Evolutionary conservation across 2,888 invertebrate species (phyloP).

Genomic region (Eulithis prunata): DNA sequence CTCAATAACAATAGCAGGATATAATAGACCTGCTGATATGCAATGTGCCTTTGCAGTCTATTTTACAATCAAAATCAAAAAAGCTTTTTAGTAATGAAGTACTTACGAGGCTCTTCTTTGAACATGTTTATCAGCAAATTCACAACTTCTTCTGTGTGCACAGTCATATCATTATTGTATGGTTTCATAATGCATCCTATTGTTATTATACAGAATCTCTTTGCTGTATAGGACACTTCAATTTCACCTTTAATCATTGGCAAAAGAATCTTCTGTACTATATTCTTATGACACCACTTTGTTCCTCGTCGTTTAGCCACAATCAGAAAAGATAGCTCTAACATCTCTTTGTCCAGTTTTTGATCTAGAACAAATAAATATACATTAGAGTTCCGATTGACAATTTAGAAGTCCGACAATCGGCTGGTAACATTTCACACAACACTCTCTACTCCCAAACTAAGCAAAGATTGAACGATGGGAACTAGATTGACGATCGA

Average conservation of each 20-base stretch:
- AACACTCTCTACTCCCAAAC: too few relatives aligned
- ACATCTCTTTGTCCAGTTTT: slow-evolving; percentile 61
- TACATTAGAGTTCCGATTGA: background rate
- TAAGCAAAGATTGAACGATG: too few relatives aligned
- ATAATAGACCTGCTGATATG: too few relatives aligned
- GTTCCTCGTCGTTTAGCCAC: slow-evolving; percentile 73
- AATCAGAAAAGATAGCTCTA: slow-evolving; percentile 67
- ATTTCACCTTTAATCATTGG: slow-evolving; percentile 63
- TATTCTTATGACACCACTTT: slow-evolving; percentile 72
- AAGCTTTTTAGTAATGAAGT: slow-evolving; percentile 3
- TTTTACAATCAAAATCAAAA: too few relatives aligned
- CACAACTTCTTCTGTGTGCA: slow-evolving; percentile 68
- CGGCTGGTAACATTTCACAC: too few relatives aligned
- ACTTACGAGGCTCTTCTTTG: slow-evolving; percentile 63
- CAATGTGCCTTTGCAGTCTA: too few relatives aligned
- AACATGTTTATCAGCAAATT: slow-evolving; percentile 65
- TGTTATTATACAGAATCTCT: slow-evolving; percentile 64
- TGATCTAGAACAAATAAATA: slow-evolving; percentile 50
- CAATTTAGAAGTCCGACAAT: too few relatives aligned
- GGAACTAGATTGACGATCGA: too few relatives aligned
- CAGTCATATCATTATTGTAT: slow-evolving; percentile 72
- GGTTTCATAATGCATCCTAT: slow-evolving; percentile 74
- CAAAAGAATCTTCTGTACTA: slow-evolving; percentile 65
- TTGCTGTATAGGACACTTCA: slow-evolving; percentile 49
- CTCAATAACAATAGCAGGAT: too few relatives aligned